Conservation (phyloP, 2,888 invertebrate species). For the Drosophila quasianomalipes region DNA sequence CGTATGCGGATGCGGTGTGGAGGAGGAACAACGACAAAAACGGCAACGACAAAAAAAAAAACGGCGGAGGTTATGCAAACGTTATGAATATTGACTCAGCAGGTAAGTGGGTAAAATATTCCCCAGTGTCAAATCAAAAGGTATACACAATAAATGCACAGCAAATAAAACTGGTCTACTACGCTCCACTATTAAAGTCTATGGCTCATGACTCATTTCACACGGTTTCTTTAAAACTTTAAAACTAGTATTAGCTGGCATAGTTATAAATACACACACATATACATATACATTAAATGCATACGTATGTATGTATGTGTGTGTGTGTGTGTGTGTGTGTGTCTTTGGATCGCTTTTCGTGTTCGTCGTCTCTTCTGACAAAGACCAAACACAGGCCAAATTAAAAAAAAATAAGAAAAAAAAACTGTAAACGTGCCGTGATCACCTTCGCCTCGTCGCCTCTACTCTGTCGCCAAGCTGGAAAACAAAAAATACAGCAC, state of each 20-base stretch:
- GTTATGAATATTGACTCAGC: slow-evolving; percentile 33
- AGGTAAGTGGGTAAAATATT: slow-evolving; percentile 60
- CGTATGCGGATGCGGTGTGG: slow-evolving; percentile 29
- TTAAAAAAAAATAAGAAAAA: slow-evolving; percentile 8
- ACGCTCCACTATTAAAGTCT: slow-evolving; percentile 17
- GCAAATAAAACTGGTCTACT: slow-evolving; percentile 33
- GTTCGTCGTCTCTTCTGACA: slow-evolving; percentile 22
- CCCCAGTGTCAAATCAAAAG: slow-evolving; percentile 40
- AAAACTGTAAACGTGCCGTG: slow-evolving; percentile 49
- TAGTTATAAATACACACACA: slow-evolving; percentile 14
- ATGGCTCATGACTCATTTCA: slow-evolving; percentile 47
- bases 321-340: neutral
- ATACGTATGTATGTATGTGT: neutral
- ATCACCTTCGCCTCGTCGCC: slow-evolving; percentile 26
- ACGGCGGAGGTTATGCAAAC: slow-evolving; percentile 50
- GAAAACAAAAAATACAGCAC: slow-evolving; percentile 9
- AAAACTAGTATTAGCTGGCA: slow-evolving; percentile 45
- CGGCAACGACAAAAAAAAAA: neutral
- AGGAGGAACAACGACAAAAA: slow-evolving; percentile 12
- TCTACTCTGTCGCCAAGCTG: neutral
- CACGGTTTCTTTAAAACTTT: slow-evolving; percentile 46
- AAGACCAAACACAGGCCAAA: slow-evolving; percentile 32
- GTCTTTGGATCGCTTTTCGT: slow-evolving; percentile 22
- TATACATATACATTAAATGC: neutral
- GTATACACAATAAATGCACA: slow-evolving; percentile 2